Base-by-base conservation (phyloP, 2,888 invertebrate species). In the Coronaproctus castanopsis region DNA sequence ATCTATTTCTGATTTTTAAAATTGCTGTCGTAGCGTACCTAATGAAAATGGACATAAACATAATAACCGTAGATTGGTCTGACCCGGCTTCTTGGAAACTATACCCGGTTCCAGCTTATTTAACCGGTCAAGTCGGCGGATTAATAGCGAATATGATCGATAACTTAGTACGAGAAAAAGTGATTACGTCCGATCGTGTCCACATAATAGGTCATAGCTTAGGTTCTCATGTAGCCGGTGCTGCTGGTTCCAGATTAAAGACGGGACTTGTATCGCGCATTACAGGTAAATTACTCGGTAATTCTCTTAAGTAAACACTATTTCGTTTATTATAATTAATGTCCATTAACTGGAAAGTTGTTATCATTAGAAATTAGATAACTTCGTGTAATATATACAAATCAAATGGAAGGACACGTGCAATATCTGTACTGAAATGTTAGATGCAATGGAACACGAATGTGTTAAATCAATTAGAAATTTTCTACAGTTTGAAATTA, bases 11-110 rank as follows among this genome's bases (percentile, higher is more conserved):
- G n/a, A n/a, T n/a, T n/a, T n/a, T n/a, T n/a, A n/a, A n/a, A n/a
- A n/a, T n/a, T n/a, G n/a, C n/a, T n/a, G n/a, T 58, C 52, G 21
- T 67, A 49, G 75, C 72, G 59, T 77, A 75, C 62, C 65, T 77
- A 21, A 65, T 63, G 8, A 67, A 62, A n/a, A 71, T 67, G 1
- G 69, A 75, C 62, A 72, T 69, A 61, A 78, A 77, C 63, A 69
- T 78, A 2, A 71, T 78, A 23, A 70, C 71, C 10, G 71, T 77
- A 1, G 75, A 78, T 66, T 79, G 78, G 78, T 70, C 68, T 10
- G 60, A 62, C 1, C 60, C 67, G n/a, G 66, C 68, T 1, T 61
- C 63, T 2, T 63, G 64, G 21, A 60, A 64, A 20, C 60, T 64
- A n/a, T 70, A 70, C 64, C 66, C 65, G 2, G 56, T 63, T 18